These are phyloP conservation scores for Psilopogon haemacephalus DNA, from an alignment of 2,113 vertebrate species.

Conservation along the genomic window DNA sequence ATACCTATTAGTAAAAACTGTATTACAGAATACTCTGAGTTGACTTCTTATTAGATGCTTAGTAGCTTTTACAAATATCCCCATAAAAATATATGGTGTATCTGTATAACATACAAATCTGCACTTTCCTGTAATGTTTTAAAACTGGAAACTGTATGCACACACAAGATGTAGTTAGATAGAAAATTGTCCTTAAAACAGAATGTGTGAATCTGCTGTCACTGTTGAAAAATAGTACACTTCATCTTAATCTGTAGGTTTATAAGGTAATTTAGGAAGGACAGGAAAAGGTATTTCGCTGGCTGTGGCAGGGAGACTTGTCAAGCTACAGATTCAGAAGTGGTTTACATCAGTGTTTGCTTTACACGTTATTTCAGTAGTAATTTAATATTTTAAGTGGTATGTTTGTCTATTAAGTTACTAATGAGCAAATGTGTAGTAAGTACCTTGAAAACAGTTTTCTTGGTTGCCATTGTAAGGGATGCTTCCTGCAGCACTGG, in stretches of 20 bases:
- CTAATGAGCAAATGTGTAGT: neutral
- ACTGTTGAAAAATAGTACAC: neutral
- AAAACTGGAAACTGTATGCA: neutral
- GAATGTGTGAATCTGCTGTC: neutral
- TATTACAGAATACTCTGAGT: slow-evolving; percentile 38
- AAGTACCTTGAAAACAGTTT: neutral
- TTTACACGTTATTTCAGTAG: neutral
- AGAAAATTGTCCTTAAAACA: slow-evolving; percentile 6
- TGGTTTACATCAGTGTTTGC: neutral
- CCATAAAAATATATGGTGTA: slow-evolving; percentile 31
- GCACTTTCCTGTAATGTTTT: neutral
- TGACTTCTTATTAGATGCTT: slow-evolving; percentile 17
- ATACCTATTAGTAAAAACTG: slow-evolving; percentile 31
- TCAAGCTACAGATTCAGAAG: neutral
- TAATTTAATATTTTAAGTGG: neutral
- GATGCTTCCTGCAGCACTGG: neutral
- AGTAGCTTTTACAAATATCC: slow-evolving; percentile 31
- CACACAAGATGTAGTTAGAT: neutral
- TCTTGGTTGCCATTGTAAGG: neutral
- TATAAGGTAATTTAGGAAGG: neutral
- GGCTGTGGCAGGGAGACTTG: neutral
- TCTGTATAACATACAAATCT: slow-evolving; percentile 24
- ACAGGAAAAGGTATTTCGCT: neutral
- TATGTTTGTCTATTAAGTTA: neutral
- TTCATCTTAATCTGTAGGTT: neutral